Evolutionary conservation across 2,888 invertebrate species (phyloP).

Genomic region (Hemistola chrysoprasaria): DNA sequence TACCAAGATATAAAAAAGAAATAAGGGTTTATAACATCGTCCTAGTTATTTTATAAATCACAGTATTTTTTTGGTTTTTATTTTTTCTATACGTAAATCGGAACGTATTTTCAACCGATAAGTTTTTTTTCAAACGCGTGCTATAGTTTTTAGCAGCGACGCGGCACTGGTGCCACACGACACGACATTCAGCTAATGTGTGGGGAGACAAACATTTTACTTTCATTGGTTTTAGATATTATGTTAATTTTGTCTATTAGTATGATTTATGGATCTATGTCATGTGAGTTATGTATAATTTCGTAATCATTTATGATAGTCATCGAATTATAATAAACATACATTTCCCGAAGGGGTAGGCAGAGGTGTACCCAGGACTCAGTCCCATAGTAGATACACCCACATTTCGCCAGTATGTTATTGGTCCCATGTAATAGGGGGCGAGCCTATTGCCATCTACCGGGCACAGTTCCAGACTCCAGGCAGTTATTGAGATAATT

Average conservation of each 20-base stretch:
- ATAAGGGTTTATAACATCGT: too few species aligned
- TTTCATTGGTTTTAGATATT: conserved; percentile 43
- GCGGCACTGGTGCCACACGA: conserved; percentile 56
- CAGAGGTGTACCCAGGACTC: too few species aligned
- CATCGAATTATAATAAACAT: too few species aligned
- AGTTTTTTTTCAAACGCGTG: conserved; percentile 46
- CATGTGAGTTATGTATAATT: conserved; percentile 17
- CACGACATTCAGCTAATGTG: conserved; percentile 41
- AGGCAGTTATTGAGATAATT: too few species aligned
- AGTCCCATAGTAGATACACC: too few species aligned
- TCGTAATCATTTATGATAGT: conserved; percentile 8
- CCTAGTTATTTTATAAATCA: too few species aligned
- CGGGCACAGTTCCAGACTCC: too few species aligned
- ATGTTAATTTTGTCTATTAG: conserved; percentile 14
- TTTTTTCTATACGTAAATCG: conserved; percentile 4
- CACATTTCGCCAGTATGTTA: too few species aligned
- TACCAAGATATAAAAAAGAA: too few species aligned
- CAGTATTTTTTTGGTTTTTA: conserved; percentile 2
- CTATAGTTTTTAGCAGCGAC: conserved; percentile 52
- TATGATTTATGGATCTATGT: conserved; percentile 37
- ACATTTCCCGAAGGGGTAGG: too few species aligned
- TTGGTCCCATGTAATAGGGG: too few species aligned
- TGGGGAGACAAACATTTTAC: conserved; percentile 57
- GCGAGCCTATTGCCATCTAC: too few species aligned
- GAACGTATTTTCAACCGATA: conserved; percentile 3